These are phyloP conservation scores for Molanna angustata DNA, from an alignment of 2,888 invertebrate genomes.

Conservation along the genomic window DNA sequence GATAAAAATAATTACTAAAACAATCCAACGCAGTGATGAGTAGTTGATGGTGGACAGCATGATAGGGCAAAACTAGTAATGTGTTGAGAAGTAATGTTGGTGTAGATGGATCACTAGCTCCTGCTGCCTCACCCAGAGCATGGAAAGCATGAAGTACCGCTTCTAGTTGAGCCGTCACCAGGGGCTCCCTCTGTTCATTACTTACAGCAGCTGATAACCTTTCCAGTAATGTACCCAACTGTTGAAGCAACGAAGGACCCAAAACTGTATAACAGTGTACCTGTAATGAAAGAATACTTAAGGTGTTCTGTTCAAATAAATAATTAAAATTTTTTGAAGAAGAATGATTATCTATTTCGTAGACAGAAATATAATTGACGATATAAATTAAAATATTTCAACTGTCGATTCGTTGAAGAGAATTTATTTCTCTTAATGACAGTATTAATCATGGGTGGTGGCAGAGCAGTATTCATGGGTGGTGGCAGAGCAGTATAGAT, in stretches of 20 bases:
- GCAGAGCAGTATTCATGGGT: too few species aligned
- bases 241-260: constrained; percentile 68
- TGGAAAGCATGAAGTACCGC: constrained; percentile 55
- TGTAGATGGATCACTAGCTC: constrained; percentile 41
- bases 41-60: constrained; percentile 58
- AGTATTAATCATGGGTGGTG: too few species aligned
- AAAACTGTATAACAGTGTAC: constrained; percentile 85
- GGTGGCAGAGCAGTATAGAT: too few species aligned
- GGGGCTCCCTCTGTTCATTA: constrained; percentile 50
- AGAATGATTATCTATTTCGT: too few species aligned
- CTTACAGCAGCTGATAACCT: constrained; percentile 50
- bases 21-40: constrained; percentile 73
- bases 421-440: too few species aligned
- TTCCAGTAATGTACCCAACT: constrained; percentile 64
- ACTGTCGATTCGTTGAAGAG: too few species aligned
- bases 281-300: constrained; percentile 49
- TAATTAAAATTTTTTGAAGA: too few species aligned
- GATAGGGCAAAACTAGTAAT: constrained; percentile 61
- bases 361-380: too few species aligned
- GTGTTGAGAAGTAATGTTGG: constrained; percentile 51
- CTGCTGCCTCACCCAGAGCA: constrained; percentile 52
- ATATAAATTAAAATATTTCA: too few species aligned
- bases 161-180: constrained; percentile 47
- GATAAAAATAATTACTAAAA: constrained; percentile 54
- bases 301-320: too few species aligned